Base-by-base conservation (phyloP, 1,140 invertebrate species). In the Battus philenor region DNA sequence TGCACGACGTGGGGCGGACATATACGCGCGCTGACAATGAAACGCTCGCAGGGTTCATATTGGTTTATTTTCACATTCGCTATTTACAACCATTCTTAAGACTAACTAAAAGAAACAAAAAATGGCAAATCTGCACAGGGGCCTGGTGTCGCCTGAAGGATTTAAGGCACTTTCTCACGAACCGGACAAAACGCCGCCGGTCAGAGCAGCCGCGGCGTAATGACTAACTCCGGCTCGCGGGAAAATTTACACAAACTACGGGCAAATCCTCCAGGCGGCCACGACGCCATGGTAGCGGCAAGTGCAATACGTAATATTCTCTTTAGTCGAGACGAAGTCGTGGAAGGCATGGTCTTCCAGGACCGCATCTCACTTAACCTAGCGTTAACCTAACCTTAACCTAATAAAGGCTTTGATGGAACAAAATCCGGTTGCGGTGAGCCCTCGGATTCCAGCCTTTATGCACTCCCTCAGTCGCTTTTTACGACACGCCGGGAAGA, bases 401-500 rank as follows among this genome's bases (percentile, higher is more conserved):
- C 30, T 16, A 2, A 32, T 12, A 0, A 16, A 8, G 31, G 12
- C 12, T 13, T 15, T 13, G n/a, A 30, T 6, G 2, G 2, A 6
- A 30, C 4, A 12, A 0, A 7, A 32, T 11, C 12, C 13, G 1
- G 4, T 15, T 30, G 2, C 27, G 6, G 4, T 32, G 11, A 13
- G 6, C 13, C 4, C 30, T 2, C 6, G 30, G 5, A 13, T 8
- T 32, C n/a, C 0, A 12, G 31, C n/a, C 12, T 1, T 16, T 15
- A 16, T 10, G 4, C 12, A 2, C 9, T 50, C 47, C 47, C 47
- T 44, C 31, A 34, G 47, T 43, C 47, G 47, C 22, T 36, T 50
- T 36, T 27, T 50, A 50, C 47, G 47, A 43, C 47, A 18, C 44
- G 47, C 47, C 47, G 47, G 47, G 47, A 48, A 0, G 47, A 48